A percentile compares a stretch with the other conserved stretches of the same genome.
phyloP scores from a whole-genome alignment of 2,113 vertebrate genomes.

The Lontra canadensis region DNA sequence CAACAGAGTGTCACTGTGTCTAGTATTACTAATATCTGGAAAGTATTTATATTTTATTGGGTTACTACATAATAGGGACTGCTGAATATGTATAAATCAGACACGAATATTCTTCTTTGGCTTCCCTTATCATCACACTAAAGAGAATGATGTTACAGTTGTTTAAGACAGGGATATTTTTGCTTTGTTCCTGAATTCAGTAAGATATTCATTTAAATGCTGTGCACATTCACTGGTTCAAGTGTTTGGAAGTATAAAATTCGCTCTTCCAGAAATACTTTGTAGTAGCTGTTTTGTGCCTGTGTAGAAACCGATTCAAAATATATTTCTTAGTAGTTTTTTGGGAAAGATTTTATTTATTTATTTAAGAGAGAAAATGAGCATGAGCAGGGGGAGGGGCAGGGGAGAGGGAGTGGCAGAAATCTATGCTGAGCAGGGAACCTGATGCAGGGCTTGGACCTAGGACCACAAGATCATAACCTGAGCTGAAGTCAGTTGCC shows the following conservation, averaged over 20 bases:
- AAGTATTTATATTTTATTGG: not conserved
- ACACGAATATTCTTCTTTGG: not conserved
- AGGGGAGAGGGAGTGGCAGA: not conserved
- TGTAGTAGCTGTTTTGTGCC: not conserved
- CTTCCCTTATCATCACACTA: not conserved
- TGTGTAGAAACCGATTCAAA: not conserved
- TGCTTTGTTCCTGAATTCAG: not conserved
- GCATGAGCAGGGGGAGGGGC: not conserved
- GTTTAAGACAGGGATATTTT: not conserved
- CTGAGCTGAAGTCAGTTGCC: not conserved
- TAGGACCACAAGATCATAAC: not conserved
- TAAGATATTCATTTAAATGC: not conserved
- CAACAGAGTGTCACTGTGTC: not conserved
- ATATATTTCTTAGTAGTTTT: not conserved
- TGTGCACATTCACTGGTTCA: not conserved
- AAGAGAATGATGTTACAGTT: not conserved
- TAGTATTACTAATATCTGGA: not conserved
- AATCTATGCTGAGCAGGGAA: not conserved
- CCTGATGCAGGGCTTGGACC: not conserved
- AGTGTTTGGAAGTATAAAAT: not conserved
- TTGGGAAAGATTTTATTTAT: not conserved
- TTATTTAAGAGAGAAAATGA: not conserved
- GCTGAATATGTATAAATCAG: not conserved
- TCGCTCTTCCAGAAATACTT: conserved; percentile 2
- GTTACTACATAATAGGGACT: not conserved